Conservation (phyloP, 2,113 vertebrate genomes). For the Cnemophilus loriae region DNA sequence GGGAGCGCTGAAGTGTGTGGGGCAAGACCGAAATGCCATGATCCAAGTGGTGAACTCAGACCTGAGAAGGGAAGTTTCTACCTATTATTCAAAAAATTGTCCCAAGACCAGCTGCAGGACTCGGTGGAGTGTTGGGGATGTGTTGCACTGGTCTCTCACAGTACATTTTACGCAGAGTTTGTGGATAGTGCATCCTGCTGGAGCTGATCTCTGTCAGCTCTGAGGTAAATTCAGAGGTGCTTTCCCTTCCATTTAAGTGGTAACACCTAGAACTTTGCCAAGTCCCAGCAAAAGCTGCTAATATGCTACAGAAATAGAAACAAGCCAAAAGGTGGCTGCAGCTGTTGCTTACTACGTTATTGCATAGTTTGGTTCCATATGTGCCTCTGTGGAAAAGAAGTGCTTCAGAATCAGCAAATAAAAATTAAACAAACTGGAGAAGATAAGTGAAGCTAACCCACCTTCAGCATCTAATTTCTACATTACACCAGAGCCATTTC, state of each 20-base stretch:
- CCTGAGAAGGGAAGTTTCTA: not conserved
- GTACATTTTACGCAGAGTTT: not conserved
- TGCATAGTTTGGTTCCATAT: not conserved
- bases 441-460: not conserved
- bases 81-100: not conserved
- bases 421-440: not conserved
- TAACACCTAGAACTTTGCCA: not conserved
- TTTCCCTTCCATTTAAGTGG: not conserved
- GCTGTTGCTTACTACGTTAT: constrained; percentile 37
- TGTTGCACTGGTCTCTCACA: not conserved
- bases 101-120: not conserved
- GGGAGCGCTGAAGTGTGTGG: not conserved
- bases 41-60: not conserved
- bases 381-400: constrained; percentile 11
- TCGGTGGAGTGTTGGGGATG: not conserved
- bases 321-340: constrained; percentile 14
- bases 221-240: not conserved
- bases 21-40: not conserved
- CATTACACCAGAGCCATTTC: not conserved
- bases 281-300: not conserved
- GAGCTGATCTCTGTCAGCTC: not conserved
- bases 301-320: not conserved
- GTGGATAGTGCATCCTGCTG: not conserved
- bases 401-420: not conserved
- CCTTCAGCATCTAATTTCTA: constrained; percentile 10